Evolutionary conservation across 2,888 invertebrate species (phyloP), one percentile per base, ranked within the genome.

Genomic region (Thelaira solivaga): DNA sequence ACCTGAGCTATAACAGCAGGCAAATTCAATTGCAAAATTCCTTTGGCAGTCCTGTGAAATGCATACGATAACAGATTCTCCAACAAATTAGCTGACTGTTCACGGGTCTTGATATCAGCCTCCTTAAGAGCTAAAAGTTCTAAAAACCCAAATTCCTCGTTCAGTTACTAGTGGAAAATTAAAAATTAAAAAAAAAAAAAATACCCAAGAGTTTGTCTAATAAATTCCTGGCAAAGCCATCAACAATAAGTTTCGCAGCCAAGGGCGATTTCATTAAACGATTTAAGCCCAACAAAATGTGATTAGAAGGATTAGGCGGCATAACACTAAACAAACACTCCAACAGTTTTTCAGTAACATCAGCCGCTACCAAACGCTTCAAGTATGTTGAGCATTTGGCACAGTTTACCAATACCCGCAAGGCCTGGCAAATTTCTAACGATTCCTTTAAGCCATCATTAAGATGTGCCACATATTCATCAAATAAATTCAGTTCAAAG

Each of bases 401-500:
- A 6, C 82, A 75, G 49, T 86, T 86, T 3, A 84, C 80, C 8
- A 86, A 84, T 3, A 86, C 84, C 18, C 81, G 78, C 4, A 86
- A 80, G 1, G 85, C 81, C 16, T 80, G 78, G 74, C 85, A 86
- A 4, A 81, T 65, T 1, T 79, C 64, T 0, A 81, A 81, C 16
- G 80, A 22, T 0, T 55, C 29, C 0, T 79, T 75, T 22, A 81
- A 55, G 0, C 53, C 68, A 4, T 74, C 68, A 4, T 74, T 75
- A 4, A 86, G 8, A 2, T 82, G 71, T 57, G 82, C 82, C 13
- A 85, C 71, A 29, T 84, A 82, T 62, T 80, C 77, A 5, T 87
- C 85, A 31, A 86, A 86, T 0, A 86, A 82, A 75, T 86, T 86
- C 22, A 84, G 82, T 41, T 87, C 85, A 47, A 86, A 87, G 51